phyloP scores from a whole-genome alignment of 2,113 vertebrate species.

The Merops nubicus region DNA sequence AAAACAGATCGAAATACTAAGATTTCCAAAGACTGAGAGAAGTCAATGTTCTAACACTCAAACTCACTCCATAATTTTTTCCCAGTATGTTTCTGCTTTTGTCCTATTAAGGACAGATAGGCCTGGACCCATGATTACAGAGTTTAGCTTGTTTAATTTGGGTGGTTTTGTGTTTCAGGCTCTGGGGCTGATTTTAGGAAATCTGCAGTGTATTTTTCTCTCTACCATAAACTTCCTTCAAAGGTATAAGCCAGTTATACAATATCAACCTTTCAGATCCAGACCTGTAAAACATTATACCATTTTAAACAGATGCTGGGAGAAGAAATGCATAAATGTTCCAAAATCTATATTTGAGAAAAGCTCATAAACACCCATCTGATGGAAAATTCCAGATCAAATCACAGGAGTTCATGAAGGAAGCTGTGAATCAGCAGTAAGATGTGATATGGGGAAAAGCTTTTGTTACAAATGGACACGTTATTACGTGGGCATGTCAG shows the following conservation, averaged over 20 bases:
- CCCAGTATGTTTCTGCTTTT: not conserved
- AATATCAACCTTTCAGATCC: not conserved
- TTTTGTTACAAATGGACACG: not conserved
- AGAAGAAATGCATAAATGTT: not conserved
- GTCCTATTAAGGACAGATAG: not conserved
- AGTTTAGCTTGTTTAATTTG: not conserved
- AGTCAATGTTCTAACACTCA: not conserved
- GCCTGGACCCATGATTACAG: not conserved
- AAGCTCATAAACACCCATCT: not conserved
- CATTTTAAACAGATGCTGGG: not conserved
- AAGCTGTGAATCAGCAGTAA: conserved; percentile 1
- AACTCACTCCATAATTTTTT: not conserved
- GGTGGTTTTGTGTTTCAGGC: not conserved
- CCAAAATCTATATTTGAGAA: not conserved
- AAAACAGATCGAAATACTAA: not conserved
- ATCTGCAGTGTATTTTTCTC: not conserved
- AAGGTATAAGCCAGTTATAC: not conserved
- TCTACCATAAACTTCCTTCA: not conserved
- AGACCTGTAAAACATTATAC: not conserved
- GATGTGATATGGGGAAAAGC: not conserved
- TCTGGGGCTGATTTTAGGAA: not conserved
- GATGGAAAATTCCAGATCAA: conserved; percentile 12
- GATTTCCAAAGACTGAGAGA: not conserved
- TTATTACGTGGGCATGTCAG: not conserved
- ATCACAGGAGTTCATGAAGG: not conserved